Evolutionary conservation across 1,140 invertebrate species (phyloP), one percentile per base, ranked within the genome.

Genomic region (Harlomillsia oculata): DNA sequence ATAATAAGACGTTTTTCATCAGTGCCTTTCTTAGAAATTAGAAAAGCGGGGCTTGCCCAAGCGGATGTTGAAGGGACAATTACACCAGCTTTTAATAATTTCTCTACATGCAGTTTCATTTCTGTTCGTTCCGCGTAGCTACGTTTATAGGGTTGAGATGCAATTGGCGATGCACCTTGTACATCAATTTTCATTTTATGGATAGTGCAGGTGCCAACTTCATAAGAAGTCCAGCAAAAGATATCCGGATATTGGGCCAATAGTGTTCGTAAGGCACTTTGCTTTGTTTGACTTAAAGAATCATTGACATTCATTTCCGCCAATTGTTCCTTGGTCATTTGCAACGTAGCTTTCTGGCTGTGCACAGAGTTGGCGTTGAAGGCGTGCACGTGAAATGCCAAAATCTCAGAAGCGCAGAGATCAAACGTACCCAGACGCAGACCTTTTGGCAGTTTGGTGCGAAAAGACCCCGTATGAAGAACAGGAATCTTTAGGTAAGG

Each of bases 1-100:
- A 53, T 30, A 11, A 14, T 20, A 14, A 63, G 40, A 60, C 67
- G 32, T 13, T 9, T 36, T 4, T 37, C 13, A 49, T 56, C 11
- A 37, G 56, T 20, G 63, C 56, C 37, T 29, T 36, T 46, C 57
- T 67, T 64, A 32, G 25, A 23, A 13, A 66, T 61, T 18, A 67
- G 39, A 9, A 65, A 48, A 4, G 65, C 55, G 23, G 65, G 65
- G 25, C 30, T 41, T 1, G 60, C 2, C 48, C 50, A 69, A 13
- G 61, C 53, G 13, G 52, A 56, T 28, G 34, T 46, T 2, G 60
- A 60, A 20, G 32, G 45, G 41, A 56, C 39, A 25, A 69, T 66
- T 2, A 67, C 52, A 5, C 46, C 52, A 3, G 50, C 30, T n/a
- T 61, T 20, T 30, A 67, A 34, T 30, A 67, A 48, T 32, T 69